Evolutionary conservation across 64 coral and sea anemone species (phyloP), one percentile per base, ranked within the genome.

Genomic region (Montipora foliosa): DNA sequence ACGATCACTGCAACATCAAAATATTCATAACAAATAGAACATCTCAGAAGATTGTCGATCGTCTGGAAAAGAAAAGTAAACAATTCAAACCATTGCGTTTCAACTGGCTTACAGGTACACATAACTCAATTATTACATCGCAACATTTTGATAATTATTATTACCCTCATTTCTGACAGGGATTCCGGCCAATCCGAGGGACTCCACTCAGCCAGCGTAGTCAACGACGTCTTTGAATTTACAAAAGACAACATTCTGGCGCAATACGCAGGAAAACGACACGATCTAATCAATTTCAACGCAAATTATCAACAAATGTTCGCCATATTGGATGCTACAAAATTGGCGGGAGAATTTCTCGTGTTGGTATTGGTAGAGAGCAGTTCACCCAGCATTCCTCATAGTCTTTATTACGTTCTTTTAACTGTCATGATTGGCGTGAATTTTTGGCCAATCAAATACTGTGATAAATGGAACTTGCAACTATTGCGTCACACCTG

Each of bases 101-200:
- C 37, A 2, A 37, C 37, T 37, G 37, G 37, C 37, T 37, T 37
- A 37, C 37, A 37, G 37, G 37, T 37, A 37, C 37, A 37, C 37
- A 37, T 37, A 37, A 37, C 37, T 37, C 37, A 37, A 37, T 37
- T 37, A 37, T 0, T 37, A 37, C 37, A 37, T 57, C 53, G 20
- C 10, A 21, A 49, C 10, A 78, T 58, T 17, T 67, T 44, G 20
- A 74, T 9, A 76, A 49, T 80, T 29, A 29, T 1, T 29, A 29
- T 29, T 90, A 99, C 98, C 82, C 92, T 85, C 87, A 99, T 69
- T 95, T 99, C 98, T 81, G 67, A 49, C 45, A 92, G 29, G 19
- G 89, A 94, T 79, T 99, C 95, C 53, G 98, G 98, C 98, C 98
- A 99, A 67, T 99, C 98, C 6, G 69, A 92, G 0, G 98, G 98